These are phyloP conservation scores for Myanophis thanlyinensis DNA, from an alignment of 2,113 vertebrate genomes.

Conservation along the genomic window DNA sequence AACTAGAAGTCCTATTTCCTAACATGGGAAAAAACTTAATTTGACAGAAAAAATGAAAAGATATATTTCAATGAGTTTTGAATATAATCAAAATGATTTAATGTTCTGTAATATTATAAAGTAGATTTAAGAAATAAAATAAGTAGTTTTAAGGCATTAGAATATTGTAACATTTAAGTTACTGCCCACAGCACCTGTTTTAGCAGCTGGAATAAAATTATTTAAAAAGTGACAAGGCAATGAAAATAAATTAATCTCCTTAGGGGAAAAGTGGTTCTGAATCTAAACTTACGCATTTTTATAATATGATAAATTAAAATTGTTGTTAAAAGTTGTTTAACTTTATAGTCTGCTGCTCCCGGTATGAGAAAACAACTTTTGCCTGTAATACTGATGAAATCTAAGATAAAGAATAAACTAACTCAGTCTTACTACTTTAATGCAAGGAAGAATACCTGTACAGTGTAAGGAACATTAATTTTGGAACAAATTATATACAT, in stretches of 20 bases:
- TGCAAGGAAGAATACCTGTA: neutral
- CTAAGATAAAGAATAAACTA: neutral
- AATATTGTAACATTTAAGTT: slow-evolving; percentile 37
- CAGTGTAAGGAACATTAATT: neutral
- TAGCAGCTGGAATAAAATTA: slow-evolving; percentile 53
- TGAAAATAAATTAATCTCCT: slow-evolving; percentile 45
- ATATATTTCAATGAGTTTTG: neutral
- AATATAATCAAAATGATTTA: neutral
- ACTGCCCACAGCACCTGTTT: slow-evolving; percentile 59
- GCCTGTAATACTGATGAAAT: slow-evolving; percentile 7
- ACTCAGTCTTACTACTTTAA: neutral
- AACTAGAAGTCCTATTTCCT: neutral
- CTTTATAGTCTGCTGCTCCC: neutral
- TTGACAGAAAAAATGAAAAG: neutral
- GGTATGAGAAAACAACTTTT: slow-evolving; percentile 23
- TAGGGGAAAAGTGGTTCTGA: slow-evolving; percentile 50
- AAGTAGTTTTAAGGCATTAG: slow-evolving; percentile 28
- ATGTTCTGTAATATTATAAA: slow-evolving; percentile 3
- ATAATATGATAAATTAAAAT: slow-evolving; percentile 36
- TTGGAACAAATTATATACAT: neutral
- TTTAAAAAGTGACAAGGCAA: slow-evolving; percentile 55
- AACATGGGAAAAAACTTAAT: neutral
- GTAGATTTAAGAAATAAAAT: slow-evolving; percentile 41
- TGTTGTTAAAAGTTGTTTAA: slow-evolving; percentile 24
- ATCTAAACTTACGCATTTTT: slow-evolving; percentile 51